phyloP scores from a whole-genome alignment of 2,113 vertebrate species.

The Puffinus mauretanicus region DNA sequence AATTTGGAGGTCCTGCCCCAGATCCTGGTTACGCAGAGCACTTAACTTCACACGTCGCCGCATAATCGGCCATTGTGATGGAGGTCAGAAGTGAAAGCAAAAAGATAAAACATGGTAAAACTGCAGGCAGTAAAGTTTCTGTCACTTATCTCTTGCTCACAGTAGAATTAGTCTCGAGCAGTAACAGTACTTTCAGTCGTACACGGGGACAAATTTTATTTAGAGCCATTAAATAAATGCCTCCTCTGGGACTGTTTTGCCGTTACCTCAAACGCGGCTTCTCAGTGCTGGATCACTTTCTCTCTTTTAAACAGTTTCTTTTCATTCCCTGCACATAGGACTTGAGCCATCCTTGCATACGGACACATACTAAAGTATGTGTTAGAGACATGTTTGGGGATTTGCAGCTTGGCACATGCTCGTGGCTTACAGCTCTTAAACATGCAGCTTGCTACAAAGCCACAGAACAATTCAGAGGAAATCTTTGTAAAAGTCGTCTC shows the following conservation, averaged over 20 bases:
- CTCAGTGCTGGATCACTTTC: not conserved
- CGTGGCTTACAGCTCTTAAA: not conserved
- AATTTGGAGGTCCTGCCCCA: not conserved
- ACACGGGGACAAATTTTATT: not conserved
- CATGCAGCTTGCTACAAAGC: not conserved
- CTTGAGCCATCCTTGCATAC: not conserved
- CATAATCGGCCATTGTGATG: not conserved
- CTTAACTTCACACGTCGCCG: not conserved
- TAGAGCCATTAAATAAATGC: not conserved
- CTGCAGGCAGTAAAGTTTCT: not conserved
- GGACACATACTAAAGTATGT: no score
- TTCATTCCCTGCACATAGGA: not conserved
- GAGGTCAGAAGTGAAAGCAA: not conserved
- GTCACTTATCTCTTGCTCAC: not conserved
- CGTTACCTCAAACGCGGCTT: accelerated
- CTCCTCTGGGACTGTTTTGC: not conserved
- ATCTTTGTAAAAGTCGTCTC: not conserved
- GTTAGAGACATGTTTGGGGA: not conserved
- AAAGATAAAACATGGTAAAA: not conserved
- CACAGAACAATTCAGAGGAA: not conserved
- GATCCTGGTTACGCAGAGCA: not conserved
- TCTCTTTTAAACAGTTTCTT: not conserved
- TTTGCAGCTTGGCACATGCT: not conserved
- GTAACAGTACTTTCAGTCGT: not conserved
- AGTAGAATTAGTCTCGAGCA: not conserved